Base-by-base conservation (phyloP, 30 jellyfish, hydroid and myxozoan genomes). In the Chrysaora quinquecirrha region DNA sequence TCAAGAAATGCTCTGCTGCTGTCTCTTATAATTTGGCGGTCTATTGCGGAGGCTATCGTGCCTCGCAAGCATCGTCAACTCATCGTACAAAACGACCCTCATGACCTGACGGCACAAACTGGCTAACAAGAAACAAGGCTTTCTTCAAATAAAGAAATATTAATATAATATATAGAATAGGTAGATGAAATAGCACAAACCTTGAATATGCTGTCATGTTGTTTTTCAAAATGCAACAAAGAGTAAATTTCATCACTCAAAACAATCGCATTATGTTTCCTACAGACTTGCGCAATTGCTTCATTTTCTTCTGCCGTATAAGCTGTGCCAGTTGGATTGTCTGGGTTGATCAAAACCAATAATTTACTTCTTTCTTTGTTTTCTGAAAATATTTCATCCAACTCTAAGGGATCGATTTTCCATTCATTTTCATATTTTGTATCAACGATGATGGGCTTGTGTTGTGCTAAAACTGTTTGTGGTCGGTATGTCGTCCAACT, bases 401-500 rank as follows among this genome's bases (percentile, higher is more conserved):
- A 74, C 9, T 61, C 56, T 10, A 21, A 12, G 18, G 93, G 81
- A 20, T 71, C 81, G 21, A 82, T 22, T 67, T 82, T 82, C 93
- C 93, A 82, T 28, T 48, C 86, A 16, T 70, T 63, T 31, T 82
- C 86, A 32, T 24, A 29, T 9, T 73, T 43, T 4, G 93, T 82
- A 18, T 82, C 30, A 10, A 82, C 7, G 31, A 58, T 25, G 21
- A 70, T 54, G 10, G 93, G 85, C 10, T 82, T 49, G 29, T 72
- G 73, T 61, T 72, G 80, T 1, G 93, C 93, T 12, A 82, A 74
- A 14, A 54, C 80, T 21, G 93, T 27, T 34, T 82, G 93, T 1
- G 93, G 86, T 43, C 46, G 60, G 43, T 82, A 82, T 25, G 93
- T 82, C 24, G 93, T 82, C 93, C 93, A 82, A 34, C 79, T 66